Percentiles rank a stretch among this genome's conserved stretches.
These are phyloP conservation scores for Drosophila nasuta DNA, from an alignment of 1,140 invertebrate species.

Conservation along the genomic window DNA sequence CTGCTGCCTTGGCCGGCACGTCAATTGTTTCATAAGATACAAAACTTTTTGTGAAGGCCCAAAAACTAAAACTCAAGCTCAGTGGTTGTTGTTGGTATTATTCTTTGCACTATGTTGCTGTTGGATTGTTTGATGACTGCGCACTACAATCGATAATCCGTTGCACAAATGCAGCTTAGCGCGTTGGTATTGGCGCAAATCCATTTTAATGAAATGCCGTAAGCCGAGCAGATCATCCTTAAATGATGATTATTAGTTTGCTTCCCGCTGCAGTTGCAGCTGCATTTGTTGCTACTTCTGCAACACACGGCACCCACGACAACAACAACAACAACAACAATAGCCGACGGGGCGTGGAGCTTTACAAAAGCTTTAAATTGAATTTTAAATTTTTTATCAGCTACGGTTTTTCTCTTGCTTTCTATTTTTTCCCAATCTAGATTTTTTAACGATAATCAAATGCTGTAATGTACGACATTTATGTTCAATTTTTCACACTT, in stretches of 20 bases:
- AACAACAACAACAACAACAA: slow-evolving; percentile 40
- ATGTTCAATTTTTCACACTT: slow-evolving; percentile 4
- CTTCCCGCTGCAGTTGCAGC: slow-evolving; percentile 9
- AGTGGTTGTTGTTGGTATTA: slow-evolving; percentile 18
- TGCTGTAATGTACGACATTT: background rate
- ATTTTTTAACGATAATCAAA: too few relatives aligned
- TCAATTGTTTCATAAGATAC: slow-evolving; percentile 81
- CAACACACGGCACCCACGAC: slow-evolving; percentile 34
- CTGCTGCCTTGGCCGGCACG: slow-evolving; percentile 54
- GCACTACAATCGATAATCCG: slow-evolving; percentile 81
- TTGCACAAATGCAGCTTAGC: slow-evolving; percentile 79
- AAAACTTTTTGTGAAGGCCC: slow-evolving; percentile 26
- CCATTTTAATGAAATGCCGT: slow-evolving; percentile 81
- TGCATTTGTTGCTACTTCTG: slow-evolving; percentile 33
- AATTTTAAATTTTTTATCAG: slow-evolving; percentile 49
- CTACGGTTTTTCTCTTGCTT: slow-evolving; percentile 15
- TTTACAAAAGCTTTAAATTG: slow-evolving; percentile 47
- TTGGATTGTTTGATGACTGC: slow-evolving; percentile 78
- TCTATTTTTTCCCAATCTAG: slow-evolving; percentile 5
- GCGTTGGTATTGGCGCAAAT: slow-evolving; percentile 73
- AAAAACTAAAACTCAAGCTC: slow-evolving; percentile 52
- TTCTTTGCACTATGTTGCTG: slow-evolving; percentile 32
- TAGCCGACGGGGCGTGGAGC: slow-evolving; percentile 45
- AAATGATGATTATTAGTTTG: slow-evolving; percentile 60
- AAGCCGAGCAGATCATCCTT: slow-evolving; percentile 59